These are phyloP conservation scores for Danio jaintianensis DNA, from an alignment of 2,797 vertebrate species.

Conservation along the genomic window DNA sequence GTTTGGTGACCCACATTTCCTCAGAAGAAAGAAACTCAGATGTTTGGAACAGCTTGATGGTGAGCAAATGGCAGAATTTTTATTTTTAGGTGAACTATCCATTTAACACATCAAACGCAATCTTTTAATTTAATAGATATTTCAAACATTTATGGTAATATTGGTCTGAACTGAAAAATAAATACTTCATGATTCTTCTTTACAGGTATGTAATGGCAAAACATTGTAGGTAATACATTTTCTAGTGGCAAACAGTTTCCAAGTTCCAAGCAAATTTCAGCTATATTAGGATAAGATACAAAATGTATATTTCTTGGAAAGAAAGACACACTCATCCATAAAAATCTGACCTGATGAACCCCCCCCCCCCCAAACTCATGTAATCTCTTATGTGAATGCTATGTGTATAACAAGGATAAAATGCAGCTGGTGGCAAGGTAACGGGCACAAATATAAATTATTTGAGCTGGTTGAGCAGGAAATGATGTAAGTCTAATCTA, in stretches of 20 bases:
- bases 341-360: not conserved
- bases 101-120: no score
- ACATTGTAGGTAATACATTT: not conserved
- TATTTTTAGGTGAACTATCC: no score
- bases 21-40: no score
- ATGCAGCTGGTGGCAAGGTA: conserved; percentile 45
- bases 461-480: conserved; percentile 49
- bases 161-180: conserved; percentile 14
- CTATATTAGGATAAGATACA: not conserved
- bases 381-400: conserved; percentile 2
- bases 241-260: not conserved
- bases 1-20: no score
- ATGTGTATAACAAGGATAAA: not conserved
- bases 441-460: conserved; percentile 39
- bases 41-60: no score
- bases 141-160: conserved; percentile 9
- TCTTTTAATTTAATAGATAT: not conserved
- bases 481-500: conserved; percentile 49
- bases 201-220: not conserved
- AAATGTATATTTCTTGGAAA: not conserved
- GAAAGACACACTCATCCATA: not conserved
- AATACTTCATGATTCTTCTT: not conserved
- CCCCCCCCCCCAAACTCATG: not conserved
- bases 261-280: not conserved
- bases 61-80: no score